Evolutionary conservation across 2,113 vertebrate genomes (phyloP).

Genomic region (Lepidothrix coronata): DNA sequence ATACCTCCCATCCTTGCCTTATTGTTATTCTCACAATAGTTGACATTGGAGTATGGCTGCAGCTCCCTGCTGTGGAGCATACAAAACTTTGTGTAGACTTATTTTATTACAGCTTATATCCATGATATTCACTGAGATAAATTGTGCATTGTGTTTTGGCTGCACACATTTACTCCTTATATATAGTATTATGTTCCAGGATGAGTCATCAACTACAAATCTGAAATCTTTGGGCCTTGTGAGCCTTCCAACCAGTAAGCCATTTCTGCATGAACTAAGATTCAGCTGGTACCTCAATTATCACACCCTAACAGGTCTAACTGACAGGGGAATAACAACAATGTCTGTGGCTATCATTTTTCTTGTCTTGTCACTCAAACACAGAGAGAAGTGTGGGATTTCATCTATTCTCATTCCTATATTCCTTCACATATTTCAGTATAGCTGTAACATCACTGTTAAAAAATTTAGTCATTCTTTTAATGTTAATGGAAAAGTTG

Average conservation of each 20-base stretch:
- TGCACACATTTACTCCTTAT: not conserved
- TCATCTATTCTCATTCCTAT: not conserved
- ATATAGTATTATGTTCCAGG: rapidly evolving
- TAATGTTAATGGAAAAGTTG: not conserved
- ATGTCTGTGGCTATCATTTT: not conserved
- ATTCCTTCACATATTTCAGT: not conserved
- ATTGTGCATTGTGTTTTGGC: not conserved
- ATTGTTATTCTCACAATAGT: not conserved
- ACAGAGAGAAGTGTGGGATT: not conserved
- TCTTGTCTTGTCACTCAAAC: not conserved
- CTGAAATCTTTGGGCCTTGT: not conserved
- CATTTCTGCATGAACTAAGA: not conserved
- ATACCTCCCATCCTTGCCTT: not conserved
- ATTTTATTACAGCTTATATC: not conserved
- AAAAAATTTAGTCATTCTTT: not conserved
- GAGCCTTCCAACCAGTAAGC: not conserved
- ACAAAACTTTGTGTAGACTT: not conserved
- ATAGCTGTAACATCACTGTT: not conserved
- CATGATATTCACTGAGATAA: not conserved
- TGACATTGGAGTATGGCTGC: not conserved
- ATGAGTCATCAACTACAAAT: not conserved
- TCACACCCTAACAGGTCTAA: not conserved
- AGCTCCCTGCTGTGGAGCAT: not conserved
- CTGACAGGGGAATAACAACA: not conserved
- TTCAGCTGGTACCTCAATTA: not conserved